Evolutionary conservation across 35 echinoderm and acorn worm genomes (phyloP), one percentile per base, ranked within the genome.

Genomic region (Amphiura filiformis): DNA sequence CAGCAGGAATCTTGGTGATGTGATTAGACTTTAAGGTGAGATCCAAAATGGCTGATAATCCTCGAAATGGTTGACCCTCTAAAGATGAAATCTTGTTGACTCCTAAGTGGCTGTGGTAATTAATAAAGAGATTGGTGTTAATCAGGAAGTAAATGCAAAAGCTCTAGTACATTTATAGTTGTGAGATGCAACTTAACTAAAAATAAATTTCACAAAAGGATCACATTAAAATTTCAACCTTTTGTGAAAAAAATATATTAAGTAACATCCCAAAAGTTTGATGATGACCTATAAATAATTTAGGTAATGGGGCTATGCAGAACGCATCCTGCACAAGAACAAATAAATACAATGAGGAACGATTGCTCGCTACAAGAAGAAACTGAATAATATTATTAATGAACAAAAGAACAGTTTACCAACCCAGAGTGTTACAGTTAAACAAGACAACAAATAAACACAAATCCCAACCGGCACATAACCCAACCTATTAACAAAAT

Each of bases 61-160:
- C 83, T 32, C 38, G 20, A 42, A 97, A 91, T 1, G 88, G 84
- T 40, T 26, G 38, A 23, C 88, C 86, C 0, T 88, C 85, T 23
- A 97, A 31, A 1, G 85, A 84, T n/a, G 52, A 34, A 36, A 97
- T 88, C 57, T 39, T 49, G 83, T 97, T 97, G 13, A 75, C 77
- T 31, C 89, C 86, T 37, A 97, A 81, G 81, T 94, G 86, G 35
- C 95, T 97, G 87, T 38, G 32, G 14, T 39, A 20, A 57, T 34
- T 0, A 42, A 39, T n/a, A 49, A 65, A 82, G 28, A 18, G 32
- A 61, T 31, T 11, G 34, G 4, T 36, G 4, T 65, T 22, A 39
- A 33, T 52, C 23, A 90, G 79, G 1, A n/a, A 42, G 84, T 82
- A 20, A 36, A n/a, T 34, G 41, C 32, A 87, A 77, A 42, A 20